These are phyloP conservation scores for Microctenopoma stevenorrisi DNA, from an alignment of 2,797 vertebrate genomes.

Conservation along the genomic window DNA sequence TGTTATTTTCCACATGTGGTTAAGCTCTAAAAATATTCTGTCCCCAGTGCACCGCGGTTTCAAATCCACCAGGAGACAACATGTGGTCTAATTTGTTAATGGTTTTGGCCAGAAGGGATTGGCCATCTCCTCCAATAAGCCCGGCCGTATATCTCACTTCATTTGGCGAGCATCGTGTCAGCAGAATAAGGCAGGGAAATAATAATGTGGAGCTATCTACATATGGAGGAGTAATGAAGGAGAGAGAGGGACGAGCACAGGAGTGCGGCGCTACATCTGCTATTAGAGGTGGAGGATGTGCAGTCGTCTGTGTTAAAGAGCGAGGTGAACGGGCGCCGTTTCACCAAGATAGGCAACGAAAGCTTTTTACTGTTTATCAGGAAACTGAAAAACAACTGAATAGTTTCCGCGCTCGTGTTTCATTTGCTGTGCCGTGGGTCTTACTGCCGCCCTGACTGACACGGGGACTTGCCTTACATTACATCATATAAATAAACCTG, in stretches of 20 bases:
- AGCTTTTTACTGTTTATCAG: constrained; percentile 48
- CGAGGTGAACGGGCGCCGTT: constrained; percentile 42
- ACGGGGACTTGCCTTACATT: constrained; percentile 53
- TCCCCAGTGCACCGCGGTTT: constrained; percentile 26
- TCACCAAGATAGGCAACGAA: constrained; percentile 36
- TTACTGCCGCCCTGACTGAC: constrained; percentile 28
- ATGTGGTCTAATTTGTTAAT: constrained; percentile 77
- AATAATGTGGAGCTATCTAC: constrained; percentile 80
- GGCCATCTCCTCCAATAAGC: constrained; percentile 82
- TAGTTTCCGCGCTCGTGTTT: constrained; percentile 11
- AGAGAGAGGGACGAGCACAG: constrained; percentile 60
- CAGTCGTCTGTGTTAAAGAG: constrained; percentile 28
- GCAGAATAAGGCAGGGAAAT: constrained; percentile 80
- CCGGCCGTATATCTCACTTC: constrained; percentile 84
- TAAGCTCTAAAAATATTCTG: constrained; percentile 59
- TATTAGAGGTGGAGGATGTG: constrained; percentile 54
- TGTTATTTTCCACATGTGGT: constrained; percentile 57
- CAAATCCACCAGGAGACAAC: constrained; percentile 65
- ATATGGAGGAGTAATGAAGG: constrained; percentile 83
- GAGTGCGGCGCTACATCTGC: constrained; percentile 52
- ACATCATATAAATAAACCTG: constrained; percentile 55
- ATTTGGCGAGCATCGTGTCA: constrained; percentile 81
- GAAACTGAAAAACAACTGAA: constrained; percentile 17
- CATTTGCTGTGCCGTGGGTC: constrained; percentile 23
- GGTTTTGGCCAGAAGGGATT: constrained; percentile 76